These are phyloP conservation scores for Drepanosiphum platanoidis DNA, from an alignment of 2,888 invertebrate species.

Conservation along the genomic window DNA sequence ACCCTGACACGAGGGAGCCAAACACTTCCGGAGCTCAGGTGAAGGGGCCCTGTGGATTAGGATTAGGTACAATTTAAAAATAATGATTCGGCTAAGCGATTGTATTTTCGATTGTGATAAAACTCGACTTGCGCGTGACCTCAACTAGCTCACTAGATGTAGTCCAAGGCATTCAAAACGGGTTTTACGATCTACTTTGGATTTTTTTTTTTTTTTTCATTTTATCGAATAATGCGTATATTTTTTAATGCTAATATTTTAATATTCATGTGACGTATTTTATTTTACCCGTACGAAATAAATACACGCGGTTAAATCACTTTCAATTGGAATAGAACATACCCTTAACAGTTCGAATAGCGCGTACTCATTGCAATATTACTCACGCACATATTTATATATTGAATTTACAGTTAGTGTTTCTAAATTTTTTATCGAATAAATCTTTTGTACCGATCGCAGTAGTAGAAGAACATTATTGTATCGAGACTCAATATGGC, in stretches of 20 bases:
- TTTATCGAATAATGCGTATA: conserved; percentile 17
- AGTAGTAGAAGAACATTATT: no score
- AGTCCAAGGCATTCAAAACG: conserved; percentile 58
- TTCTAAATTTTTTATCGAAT: no score
- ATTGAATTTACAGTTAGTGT: no score
- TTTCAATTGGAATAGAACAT: no score
- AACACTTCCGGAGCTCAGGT: conserved; percentile 21
- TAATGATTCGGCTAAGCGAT: conserved; percentile 23
- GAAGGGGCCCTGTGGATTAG: background rate
- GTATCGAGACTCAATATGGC: no score
- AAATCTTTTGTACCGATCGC: no score
- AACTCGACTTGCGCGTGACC: background rate
- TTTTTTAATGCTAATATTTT: background rate
- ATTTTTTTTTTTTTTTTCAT: conserved; percentile 23
- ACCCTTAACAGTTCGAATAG: no score
- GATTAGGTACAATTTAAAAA: background rate
- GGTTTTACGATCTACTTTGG: conserved; percentile 45
- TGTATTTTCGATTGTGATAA: conserved; percentile 2
- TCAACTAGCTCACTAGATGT: conserved; percentile 44
- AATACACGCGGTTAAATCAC: background rate
- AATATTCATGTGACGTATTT: background rate
- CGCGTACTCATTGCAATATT: no score
- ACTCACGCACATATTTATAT: no score
- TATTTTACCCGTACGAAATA: conserved; percentile 3
- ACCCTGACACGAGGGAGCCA: background rate